These are phyloP conservation scores for Grus americana DNA, from an alignment of 2,113 vertebrate genomes.

Conservation along the genomic window DNA sequence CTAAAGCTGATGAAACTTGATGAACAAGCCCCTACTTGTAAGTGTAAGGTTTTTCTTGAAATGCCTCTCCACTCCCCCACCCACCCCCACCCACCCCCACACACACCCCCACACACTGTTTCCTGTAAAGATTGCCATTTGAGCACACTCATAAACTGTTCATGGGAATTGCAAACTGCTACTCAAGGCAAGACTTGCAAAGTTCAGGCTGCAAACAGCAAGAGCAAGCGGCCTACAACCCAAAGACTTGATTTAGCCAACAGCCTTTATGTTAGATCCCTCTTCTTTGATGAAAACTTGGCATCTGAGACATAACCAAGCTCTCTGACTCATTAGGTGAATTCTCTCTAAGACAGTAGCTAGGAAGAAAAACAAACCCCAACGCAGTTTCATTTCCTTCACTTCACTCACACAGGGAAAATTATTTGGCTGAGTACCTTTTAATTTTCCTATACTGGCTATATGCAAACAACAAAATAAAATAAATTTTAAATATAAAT, in stretches of 20 bases:
- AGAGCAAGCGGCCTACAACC: neutral
- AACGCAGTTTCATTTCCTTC: neutral
- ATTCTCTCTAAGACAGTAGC: neutral
- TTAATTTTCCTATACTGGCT: neutral
- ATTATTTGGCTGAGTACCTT: neutral
- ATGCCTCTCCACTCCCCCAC: neutral
- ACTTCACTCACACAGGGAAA: neutral
- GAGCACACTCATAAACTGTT: neutral
- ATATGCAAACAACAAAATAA: neutral
- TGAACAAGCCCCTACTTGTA: neutral
- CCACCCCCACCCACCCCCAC: too few relatives aligned
- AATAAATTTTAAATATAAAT: neutral
- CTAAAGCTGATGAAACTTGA: neutral
- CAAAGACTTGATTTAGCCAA: neutral
- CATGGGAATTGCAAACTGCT: neutral
- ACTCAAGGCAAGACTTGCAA: slow-evolving; percentile 3
- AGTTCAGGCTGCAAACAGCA: neutral
- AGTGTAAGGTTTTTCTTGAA: neutral
- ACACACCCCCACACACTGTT: rapidly evolving
- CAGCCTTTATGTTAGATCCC: neutral
- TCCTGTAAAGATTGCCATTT: neutral
- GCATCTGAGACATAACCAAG: neutral
- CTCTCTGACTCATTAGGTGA: neutral
- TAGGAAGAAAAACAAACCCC: rapidly evolving
- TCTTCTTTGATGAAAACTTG: neutral